Conservation (phyloP, 2,888 invertebrate genomes). For the Pheosia gnoma region DNA sequence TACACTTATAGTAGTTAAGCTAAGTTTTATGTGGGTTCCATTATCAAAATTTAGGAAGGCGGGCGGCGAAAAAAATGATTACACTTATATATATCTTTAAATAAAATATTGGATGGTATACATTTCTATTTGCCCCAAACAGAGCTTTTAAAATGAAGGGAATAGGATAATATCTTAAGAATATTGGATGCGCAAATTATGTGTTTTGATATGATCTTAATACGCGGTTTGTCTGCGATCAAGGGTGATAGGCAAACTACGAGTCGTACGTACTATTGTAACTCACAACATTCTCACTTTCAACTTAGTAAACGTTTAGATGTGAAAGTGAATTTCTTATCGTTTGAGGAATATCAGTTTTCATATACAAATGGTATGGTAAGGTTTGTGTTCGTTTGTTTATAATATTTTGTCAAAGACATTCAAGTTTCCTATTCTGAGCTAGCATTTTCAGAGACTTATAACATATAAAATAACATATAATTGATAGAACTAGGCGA, state of each 20-base stretch:
- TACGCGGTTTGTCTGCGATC: conserved; percentile 38
- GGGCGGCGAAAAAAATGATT: too few relatives aligned
- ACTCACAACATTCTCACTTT: conserved; percentile 17
- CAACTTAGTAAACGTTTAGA: conserved; percentile 4
- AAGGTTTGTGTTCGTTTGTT: background rate
- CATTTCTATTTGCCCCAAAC: background rate
- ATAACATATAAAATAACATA: too few relatives aligned
- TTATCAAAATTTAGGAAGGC: too few relatives aligned
- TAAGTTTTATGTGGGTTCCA: too few relatives aligned
- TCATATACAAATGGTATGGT: background rate
- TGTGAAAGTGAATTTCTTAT: conserved; percentile 7
- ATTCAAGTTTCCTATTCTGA: too few relatives aligned
- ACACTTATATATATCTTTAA: too few relatives aligned
- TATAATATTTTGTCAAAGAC: too few relatives aligned
- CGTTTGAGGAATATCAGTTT: background rate
- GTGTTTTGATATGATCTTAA: conserved; percentile 39
- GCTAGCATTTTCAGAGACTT: too few relatives aligned
- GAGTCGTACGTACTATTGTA: conserved; percentile 26
- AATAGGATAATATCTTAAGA: conserved; percentile 11
- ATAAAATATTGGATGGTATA: too few relatives aligned
- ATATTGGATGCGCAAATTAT: conserved; percentile 29
- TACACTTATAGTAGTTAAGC: too few relatives aligned
- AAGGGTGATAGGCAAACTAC: conserved; percentile 31
- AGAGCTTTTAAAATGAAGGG: conserved; percentile 10
- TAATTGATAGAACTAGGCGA: too few relatives aligned